These are phyloP conservation scores for Cardiocondyla obscurior DNA, from an alignment of 1,140 invertebrate genomes.

Conservation along the genomic window DNA sequence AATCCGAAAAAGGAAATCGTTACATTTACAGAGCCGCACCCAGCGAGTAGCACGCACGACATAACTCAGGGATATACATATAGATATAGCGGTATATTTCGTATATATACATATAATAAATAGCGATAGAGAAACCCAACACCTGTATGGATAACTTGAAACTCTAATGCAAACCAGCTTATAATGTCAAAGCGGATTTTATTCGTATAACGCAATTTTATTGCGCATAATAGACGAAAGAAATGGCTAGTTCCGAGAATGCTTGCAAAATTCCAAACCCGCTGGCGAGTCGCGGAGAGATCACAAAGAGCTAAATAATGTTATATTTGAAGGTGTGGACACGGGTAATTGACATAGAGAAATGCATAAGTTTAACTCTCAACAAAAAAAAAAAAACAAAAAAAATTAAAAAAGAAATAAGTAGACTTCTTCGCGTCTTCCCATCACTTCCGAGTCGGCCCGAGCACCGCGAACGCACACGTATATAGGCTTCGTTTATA, in stretches of 20 bases:
- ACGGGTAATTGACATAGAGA: neutral
- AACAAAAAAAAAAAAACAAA: neutral
- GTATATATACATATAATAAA: conserved; percentile 34
- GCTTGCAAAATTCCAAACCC: neutral
- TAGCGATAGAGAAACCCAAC: neutral
- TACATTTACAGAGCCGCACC: conserved; percentile 43
- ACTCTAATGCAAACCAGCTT: conserved; percentile 10
- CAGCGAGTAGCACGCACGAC: conserved; percentile 25
- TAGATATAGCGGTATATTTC: neutral
- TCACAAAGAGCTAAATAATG: neutral
- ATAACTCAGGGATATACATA: neutral
- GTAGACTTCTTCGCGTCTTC: neutral
- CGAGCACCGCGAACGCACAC: neutral
- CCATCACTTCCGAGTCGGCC: neutral
- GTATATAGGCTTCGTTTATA: conserved; percentile 16
- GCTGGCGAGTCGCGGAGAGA: neutral
- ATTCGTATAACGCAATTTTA: conserved; percentile 23
- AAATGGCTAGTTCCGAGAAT: neutral
- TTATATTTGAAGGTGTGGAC: neutral
- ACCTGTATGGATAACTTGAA: neutral
- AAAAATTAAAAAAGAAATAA: neutral
- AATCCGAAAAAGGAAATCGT: conserved; percentile 45
- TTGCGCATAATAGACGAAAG: conserved; percentile 4
- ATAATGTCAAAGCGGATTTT: conserved; percentile 44
- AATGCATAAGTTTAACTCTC: neutral